Conservation (phyloP, 2,888 invertebrate species). For the Cephus sareptanus region DNA sequence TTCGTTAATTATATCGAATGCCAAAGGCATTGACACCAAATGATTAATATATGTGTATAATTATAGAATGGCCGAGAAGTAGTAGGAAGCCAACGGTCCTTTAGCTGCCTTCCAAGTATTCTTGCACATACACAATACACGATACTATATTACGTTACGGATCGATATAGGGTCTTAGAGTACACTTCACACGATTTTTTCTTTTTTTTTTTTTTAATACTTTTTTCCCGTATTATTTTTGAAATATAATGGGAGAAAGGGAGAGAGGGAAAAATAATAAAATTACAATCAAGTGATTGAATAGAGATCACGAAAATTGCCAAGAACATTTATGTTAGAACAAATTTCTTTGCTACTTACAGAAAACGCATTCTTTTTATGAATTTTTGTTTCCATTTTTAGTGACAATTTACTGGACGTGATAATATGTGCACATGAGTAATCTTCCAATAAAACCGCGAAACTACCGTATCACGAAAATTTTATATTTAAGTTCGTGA, state of each 20-base stretch:
- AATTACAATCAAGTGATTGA: not conserved
- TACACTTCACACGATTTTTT: not conserved
- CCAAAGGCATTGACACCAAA: constrained; percentile 22
- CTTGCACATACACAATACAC: constrained; percentile 1
- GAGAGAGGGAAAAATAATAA: not conserved
- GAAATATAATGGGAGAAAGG: not conserved
- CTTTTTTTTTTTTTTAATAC: not conserved
- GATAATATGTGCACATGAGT: constrained; percentile 6
- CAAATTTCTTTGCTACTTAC: not conserved
- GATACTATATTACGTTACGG: constrained; percentile 3
- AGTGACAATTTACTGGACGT: not conserved
- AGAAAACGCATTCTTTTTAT: not conserved
- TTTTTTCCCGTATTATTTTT: not conserved
- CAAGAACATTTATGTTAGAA: not conserved
- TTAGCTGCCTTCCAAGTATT: constrained; percentile 17
- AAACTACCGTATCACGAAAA: not conserved
- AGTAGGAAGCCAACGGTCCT: constrained; percentile 2
- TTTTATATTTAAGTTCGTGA: not conserved
- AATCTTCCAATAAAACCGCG: not conserved
- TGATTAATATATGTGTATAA: constrained; percentile 8
- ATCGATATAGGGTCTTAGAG: constrained; percentile 3
- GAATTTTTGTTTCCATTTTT: not conserved
- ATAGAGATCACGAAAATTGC: not conserved
- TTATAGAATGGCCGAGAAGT: constrained; percentile 9
- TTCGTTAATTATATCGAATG: constrained; percentile 14